Conservation (phyloP, 2,113 vertebrate genomes). For the Callospermophilus lateralis region DNA sequence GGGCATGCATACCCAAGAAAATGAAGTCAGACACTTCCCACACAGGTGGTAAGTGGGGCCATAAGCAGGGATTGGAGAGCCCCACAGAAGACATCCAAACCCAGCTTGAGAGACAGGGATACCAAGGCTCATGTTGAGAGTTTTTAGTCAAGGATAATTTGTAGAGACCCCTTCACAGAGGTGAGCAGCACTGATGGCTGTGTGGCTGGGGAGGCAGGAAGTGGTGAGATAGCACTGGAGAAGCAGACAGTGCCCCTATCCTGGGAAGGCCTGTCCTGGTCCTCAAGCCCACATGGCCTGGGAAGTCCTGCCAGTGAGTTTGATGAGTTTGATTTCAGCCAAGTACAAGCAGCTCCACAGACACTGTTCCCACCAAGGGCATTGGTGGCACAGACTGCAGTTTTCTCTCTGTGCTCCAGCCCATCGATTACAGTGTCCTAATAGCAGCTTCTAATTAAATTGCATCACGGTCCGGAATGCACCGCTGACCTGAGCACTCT, state of each 20-base stretch:
- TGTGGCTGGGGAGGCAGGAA: neutral
- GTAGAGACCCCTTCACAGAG: neutral
- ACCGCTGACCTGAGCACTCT: slow-evolving; percentile 79
- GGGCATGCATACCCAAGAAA: neutral
- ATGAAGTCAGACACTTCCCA: neutral
- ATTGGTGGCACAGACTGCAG: neutral
- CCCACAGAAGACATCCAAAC: neutral
- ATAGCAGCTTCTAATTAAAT: slow-evolving; percentile 86
- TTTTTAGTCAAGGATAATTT: neutral
- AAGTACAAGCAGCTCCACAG: neutral
- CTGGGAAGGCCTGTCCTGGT: neutral
- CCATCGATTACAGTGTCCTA: slow-evolving; percentile 73
- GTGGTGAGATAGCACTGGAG: neutral
- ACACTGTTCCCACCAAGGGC: neutral
- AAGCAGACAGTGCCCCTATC: neutral
- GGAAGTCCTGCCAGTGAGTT: neutral
- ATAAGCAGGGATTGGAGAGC: neutral
- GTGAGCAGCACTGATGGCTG: neutral
- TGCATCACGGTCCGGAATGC: slow-evolving; percentile 76
- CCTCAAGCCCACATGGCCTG: neutral
- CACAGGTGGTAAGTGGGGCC: fast-evolving
- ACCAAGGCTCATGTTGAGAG: neutral
- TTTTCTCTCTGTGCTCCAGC: slow-evolving; percentile 61
- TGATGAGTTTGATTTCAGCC: neutral
- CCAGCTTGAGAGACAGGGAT: neutral